These are phyloP conservation scores for Cremastobaeus sp. DNA, from an alignment of 2,888 invertebrate species.

Conservation along the genomic window DNA sequence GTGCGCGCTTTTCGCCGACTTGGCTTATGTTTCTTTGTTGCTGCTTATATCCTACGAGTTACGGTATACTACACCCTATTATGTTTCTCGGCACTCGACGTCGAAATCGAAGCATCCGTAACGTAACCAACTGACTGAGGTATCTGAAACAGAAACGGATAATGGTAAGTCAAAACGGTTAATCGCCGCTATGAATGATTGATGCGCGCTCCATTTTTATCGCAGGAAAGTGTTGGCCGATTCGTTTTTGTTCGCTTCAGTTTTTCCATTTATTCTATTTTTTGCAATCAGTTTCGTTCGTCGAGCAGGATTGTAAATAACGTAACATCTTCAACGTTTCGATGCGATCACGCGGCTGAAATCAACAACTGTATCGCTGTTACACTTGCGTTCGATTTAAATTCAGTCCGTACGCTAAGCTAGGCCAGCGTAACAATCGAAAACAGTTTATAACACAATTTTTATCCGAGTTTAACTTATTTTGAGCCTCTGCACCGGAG, in stretches of 20 bases:
- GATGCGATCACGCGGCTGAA: too few relatives aligned
- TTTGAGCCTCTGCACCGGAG: conserved; percentile 13
- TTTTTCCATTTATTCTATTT: too few relatives aligned
- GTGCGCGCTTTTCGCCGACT: conserved; percentile 2
- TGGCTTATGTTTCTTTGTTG: conserved; percentile 37
- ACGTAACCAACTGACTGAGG: conserved; percentile 62
- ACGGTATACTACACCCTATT: conserved; percentile 37
- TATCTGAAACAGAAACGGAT: conserved; percentile 68
- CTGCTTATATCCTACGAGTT: conserved; percentile 32
- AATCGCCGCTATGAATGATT: too few relatives aligned
- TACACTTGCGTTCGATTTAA: too few relatives aligned
- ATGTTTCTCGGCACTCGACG: conserved; percentile 9
- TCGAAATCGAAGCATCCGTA: conserved; percentile 26
- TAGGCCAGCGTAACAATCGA: neutral
- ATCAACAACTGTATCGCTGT: too few relatives aligned
- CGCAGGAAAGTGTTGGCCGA: too few relatives aligned
- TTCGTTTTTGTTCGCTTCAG: too few relatives aligned
- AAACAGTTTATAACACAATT: conserved; percentile 7
- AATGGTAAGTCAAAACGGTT: neutral
- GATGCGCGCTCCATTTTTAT: too few relatives aligned
- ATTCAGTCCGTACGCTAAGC: too few relatives aligned
- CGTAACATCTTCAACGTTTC: too few relatives aligned
- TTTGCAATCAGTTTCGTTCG: too few relatives aligned
- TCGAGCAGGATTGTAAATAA: too few relatives aligned
- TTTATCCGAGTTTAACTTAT: conserved; percentile 4